Conservation (phyloP, 2,113 vertebrate genomes). For the Campylomormyrus numenius region DNA sequence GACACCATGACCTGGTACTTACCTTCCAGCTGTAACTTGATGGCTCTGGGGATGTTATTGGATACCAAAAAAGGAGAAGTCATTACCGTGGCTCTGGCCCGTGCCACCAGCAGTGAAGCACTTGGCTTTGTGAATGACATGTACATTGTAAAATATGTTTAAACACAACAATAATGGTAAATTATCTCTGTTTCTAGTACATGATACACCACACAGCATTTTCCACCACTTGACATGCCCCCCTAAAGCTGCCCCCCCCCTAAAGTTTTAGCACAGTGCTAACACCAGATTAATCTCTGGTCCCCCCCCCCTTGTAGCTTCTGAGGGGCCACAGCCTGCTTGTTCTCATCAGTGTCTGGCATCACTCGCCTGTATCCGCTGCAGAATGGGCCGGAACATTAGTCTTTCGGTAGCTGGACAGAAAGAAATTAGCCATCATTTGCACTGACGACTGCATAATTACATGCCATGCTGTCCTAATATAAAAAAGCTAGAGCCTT, state of each 20-base stretch:
- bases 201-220: background rate
- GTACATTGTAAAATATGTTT: background rate
- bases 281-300: background rate
- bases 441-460: slow-evolving; percentile 64
- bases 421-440: slow-evolving; percentile 68
- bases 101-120: background rate
- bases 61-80: background rate
- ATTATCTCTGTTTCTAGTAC: background rate
- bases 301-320: background rate
- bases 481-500: slow-evolving; percentile 63
- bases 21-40: background rate
- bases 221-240: background rate
- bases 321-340: slow-evolving; percentile 9
- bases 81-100: background rate
- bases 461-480: slow-evolving; percentile 60
- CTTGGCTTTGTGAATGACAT: background rate
- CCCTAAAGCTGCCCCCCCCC: background rate
- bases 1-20: background rate
- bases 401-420: slow-evolving; percentile 58
- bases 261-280: background rate
- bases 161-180: background rate
- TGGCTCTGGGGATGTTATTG: background rate
- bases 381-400: slow-evolving; percentile 45
- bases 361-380: slow-evolving; percentile 22
- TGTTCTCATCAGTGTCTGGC: slow-evolving; percentile 17